Evolutionary conservation across 2,888 invertebrate species (phyloP), one percentile per base, ranked within the genome.

Genomic region (Euclidia mi): DNA sequence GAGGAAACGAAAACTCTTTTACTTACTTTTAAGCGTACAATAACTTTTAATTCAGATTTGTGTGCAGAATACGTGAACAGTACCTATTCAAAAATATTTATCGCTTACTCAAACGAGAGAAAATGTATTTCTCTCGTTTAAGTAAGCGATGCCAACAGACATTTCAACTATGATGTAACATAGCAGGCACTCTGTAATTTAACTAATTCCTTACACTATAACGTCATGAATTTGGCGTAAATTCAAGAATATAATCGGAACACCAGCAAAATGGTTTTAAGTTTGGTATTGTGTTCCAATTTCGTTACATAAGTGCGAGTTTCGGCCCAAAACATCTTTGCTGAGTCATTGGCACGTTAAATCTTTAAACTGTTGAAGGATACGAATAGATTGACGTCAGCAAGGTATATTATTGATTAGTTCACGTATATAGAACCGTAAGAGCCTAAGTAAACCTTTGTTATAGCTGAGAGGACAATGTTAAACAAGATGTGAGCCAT

Each of bases 341-440:
- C 46, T 58, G 69, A 56, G 46, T 65, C 60, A 71, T 71, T 67
- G 61, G 56, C 48, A 35, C 47, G 55, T 57, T 28, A 59, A 71
- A 59, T 63, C 56, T 59, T 55, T 56, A 64, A 60, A 56, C 46
- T 28, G 47, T 63, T 53, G 28, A 58, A 52, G 51, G 51, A 55
- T 60, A 47, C 41, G 53, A 52, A 52, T 44, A 41, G 52, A 31
- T 41, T 59, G 55, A 69, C 72, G 62, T 71, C 59, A 71, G 42
- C 28, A 20, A 60, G 47, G 28, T 62, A 35, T 12, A 37, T 25
- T 70, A 70, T 71, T 50, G 71, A 70, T 70, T 67, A 56, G 31
- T 10, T 44, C 9, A 28, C 2, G 20, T 11, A 18, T 47, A 14
- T n/a, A n/a, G 37, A 34, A 15, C 4, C 2, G 12, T 18, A 6